A percentile compares a stretch with the other conserved stretches of the same genome.
Evolutionary conservation across 1,140 invertebrate species (phyloP).

Genomic region (Lordiphosa collinella): DNA sequence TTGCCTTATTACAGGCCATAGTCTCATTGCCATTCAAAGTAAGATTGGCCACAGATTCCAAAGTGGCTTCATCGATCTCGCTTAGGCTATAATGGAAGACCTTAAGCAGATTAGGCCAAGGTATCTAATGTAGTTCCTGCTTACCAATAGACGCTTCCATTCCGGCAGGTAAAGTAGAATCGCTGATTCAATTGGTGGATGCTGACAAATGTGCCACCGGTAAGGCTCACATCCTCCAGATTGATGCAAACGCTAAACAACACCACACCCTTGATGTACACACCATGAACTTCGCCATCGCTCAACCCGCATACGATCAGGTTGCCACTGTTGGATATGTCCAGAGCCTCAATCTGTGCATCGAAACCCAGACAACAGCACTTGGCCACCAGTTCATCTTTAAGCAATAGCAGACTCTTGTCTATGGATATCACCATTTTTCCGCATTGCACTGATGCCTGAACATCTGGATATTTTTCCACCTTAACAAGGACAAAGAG

Average conservation of each 20-base stretch:
- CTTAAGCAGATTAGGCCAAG: neutral
- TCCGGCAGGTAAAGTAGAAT: constrained; percentile 63
- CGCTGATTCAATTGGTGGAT: constrained; percentile 54
- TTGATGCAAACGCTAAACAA: constrained; percentile 64
- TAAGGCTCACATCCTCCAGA: constrained; percentile 55
- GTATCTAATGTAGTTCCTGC: neutral
- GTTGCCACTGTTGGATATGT: constrained; percentile 61
- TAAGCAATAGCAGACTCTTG: constrained; percentile 64
- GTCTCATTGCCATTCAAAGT: constrained; percentile 52
- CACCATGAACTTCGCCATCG: constrained; percentile 74
- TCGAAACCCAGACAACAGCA: constrained; percentile 62
- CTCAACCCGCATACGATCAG: constrained; percentile 67
- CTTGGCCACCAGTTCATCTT: constrained; percentile 69
- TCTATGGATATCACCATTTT: constrained; percentile 74
- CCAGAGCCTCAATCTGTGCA: constrained; percentile 60
- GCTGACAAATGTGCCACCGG: constrained; percentile 41
- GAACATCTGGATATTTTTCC: constrained; percentile 45
- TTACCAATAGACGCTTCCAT: constrained; percentile 71
- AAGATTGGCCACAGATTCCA: constrained; percentile 43
- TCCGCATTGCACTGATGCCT: constrained; percentile 58
- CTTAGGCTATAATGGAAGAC: constrained; percentile 35
- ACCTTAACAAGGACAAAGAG: constrained; percentile 31
- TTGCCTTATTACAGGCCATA: constrained; percentile 30
- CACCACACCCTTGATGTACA: constrained; percentile 62
- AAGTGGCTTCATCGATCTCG: constrained; percentile 55